Evolutionary conservation across 2,797 vertebrate species (phyloP).

Genomic region (Menidia menidia): DNA sequence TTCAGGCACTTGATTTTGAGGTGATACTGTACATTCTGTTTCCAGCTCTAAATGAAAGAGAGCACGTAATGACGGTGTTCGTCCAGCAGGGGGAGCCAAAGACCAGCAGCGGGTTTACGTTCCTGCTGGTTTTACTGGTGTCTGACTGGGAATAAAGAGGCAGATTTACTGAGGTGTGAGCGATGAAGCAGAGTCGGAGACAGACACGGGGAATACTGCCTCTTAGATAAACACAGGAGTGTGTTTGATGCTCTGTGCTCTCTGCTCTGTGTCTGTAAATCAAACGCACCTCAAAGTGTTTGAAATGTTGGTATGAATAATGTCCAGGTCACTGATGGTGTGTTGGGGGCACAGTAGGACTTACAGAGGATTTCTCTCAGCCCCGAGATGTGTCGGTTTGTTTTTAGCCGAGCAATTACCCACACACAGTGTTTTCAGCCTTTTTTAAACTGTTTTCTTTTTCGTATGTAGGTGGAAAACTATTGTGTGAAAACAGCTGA

Average conservation of each 20-base stretch:
- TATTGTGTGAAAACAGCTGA: neutral
- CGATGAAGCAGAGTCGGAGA: slow-evolving; percentile 21
- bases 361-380: slow-evolving; percentile 2
- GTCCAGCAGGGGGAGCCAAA: slow-evolving; percentile 47
- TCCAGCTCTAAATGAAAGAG: too few species aligned
- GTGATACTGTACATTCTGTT: too few species aligned
- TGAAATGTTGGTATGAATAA: slow-evolving; percentile 44
- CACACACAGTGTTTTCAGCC: neutral
- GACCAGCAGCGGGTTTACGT: slow-evolving; percentile 22
- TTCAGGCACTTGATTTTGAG: too few species aligned
- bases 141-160: slow-evolving; percentile 24
- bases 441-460: neutral
- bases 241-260: slow-evolving; percentile 37
- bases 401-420: neutral
- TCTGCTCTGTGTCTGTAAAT: slow-evolving; percentile 46
- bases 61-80: neutral
- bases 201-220: slow-evolving; percentile 37
- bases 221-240: slow-evolving; percentile 48
- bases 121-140: slow-evolving; percentile 9
- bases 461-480: neutral
- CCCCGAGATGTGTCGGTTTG: neutral
- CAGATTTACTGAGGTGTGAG: slow-evolving; percentile 31
- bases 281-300: slow-evolving; percentile 52
- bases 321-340: slow-evolving; percentile 12
- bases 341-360: slow-evolving; percentile 10